Base-by-base conservation (phyloP, 2,797 vertebrate genomes). In the Sebastes hubbsi region DNA sequence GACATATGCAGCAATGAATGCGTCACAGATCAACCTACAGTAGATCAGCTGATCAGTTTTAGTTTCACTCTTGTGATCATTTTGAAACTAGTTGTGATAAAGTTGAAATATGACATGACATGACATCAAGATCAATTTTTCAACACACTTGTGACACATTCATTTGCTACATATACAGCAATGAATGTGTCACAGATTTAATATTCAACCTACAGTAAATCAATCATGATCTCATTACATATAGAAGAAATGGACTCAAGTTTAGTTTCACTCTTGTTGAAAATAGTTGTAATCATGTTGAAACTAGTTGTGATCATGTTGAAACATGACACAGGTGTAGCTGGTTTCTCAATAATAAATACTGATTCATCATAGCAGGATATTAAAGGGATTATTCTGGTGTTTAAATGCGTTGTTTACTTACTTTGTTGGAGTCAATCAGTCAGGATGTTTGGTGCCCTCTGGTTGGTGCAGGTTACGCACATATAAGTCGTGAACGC, bases 401-500 rank as follows among this genome's bases (percentile, higher is more conserved):
- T 38, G 36, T 38, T 38, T 38, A 38, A 38, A 38, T 52, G 49
- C 49, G 9, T 25, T 52, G 8, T 61, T 60, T 56, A 68, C 82
- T 71, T 62, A 74, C 64, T 75, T 64, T 56, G 5, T 4, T 24
- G 56, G 8, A 36, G 11, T 52, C 54, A n/a, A 13, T 30, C 3
- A 6, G 29, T 1, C 30, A 13, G 65, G 68, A 63, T 81, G 65
- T 54, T 24, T 0, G 5, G 24, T 2, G 7, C 24, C 11, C 1
- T 30, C 4, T 4, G 14, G 4, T 22, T 30, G 63, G 60, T 11
- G 71, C 12, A 6, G 2, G 2, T 27, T 4, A 22, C 54, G 82
- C 67, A 82, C 78, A 9, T 22, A 9, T 22, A 14, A 16, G 2
- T 0, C 58, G 63, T 13, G 89, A 12, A 66, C 89, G 89, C 86